Percentiles rank a stretch among this genome's conserved stretches.
Evolutionary conservation across 2,888 invertebrate species (phyloP).

Genomic region (Aphrophora alni): DNA sequence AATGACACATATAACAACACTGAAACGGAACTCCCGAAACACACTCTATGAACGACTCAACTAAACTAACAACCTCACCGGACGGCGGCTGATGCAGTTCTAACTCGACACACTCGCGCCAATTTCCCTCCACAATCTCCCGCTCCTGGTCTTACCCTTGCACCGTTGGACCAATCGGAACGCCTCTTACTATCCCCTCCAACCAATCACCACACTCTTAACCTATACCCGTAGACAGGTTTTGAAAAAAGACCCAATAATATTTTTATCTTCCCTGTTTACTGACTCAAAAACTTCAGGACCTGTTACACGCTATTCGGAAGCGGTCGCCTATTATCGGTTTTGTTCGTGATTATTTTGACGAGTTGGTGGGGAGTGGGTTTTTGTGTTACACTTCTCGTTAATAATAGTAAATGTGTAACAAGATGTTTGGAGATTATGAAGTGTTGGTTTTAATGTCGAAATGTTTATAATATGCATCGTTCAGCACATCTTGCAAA

Average conservation of each 20-base stretch:
- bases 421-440: too few relatives aligned
- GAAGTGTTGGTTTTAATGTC: too few relatives aligned
- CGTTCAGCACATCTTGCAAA: too few relatives aligned
- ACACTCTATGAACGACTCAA: slow-evolving; percentile 6
- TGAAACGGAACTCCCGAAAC: background rate
- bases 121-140: slow-evolving; percentile 25
- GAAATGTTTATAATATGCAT: too few relatives aligned
- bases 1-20: slow-evolving; percentile 11
- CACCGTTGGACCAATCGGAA: slow-evolving; percentile 44
- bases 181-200: slow-evolving; percentile 34
- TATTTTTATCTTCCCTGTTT: slow-evolving; percentile 38
- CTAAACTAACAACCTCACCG: slow-evolving; percentile 20
- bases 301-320: slow-evolving; percentile 37
- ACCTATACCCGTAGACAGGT: slow-evolving; percentile 31
- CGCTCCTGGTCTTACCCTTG: slow-evolving; percentile 38
- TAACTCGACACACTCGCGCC: slow-evolving; percentile 26
- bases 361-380: background rate
- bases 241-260: slow-evolving; percentile 41
- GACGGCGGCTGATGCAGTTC: slow-evolving; percentile 13
- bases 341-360: slow-evolving; percentile 15
- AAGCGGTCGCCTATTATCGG: slow-evolving; percentile 17
- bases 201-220: slow-evolving; percentile 26
- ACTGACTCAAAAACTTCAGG: slow-evolving; percentile 16
- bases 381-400: too few relatives aligned
- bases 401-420: too few relatives aligned